Evolutionary conservation across 2,113 vertebrate genomes (phyloP).

Genomic region (Aleadryas rufinucha): DNA sequence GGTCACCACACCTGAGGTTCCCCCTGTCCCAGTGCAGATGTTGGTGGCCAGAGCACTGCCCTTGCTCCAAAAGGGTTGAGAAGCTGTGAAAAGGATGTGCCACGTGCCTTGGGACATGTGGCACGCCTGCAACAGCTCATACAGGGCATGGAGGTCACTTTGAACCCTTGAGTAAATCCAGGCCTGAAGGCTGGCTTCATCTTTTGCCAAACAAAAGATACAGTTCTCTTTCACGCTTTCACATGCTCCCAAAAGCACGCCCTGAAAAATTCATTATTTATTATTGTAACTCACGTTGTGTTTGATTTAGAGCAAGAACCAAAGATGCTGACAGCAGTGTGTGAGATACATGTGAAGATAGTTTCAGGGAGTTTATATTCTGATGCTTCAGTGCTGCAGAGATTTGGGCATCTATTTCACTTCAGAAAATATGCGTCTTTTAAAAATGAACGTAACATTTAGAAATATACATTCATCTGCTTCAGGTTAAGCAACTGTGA

Average conservation of each 20-base stretch:
- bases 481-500: not conserved
- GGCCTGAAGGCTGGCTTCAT: not conserved
- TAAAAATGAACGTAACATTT: not conserved
- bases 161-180: not conserved
- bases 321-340: not conserved
- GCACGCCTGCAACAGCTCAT: not conserved
- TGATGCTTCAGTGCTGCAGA: not conserved
- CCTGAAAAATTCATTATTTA: not conserved
- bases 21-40: not conserved
- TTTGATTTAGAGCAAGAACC: not conserved
- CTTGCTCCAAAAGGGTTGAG: not conserved
- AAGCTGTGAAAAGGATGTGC: not conserved
- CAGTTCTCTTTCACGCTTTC: not conserved
- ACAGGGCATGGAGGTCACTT: not conserved
- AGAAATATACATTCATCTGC: not conserved
- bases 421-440: not conserved
- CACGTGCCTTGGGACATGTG: rapidly evolving
- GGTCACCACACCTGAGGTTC: not conserved
- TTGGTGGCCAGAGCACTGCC: not conserved
- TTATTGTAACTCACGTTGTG: not conserved
- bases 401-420: not conserved
- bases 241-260: not conserved
- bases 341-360: not conserved
- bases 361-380: not conserved
- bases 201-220: not conserved